phyloP scores from a whole-genome alignment of 2,797 vertebrate genomes.

The Micropoecilia bifurca region DNA sequence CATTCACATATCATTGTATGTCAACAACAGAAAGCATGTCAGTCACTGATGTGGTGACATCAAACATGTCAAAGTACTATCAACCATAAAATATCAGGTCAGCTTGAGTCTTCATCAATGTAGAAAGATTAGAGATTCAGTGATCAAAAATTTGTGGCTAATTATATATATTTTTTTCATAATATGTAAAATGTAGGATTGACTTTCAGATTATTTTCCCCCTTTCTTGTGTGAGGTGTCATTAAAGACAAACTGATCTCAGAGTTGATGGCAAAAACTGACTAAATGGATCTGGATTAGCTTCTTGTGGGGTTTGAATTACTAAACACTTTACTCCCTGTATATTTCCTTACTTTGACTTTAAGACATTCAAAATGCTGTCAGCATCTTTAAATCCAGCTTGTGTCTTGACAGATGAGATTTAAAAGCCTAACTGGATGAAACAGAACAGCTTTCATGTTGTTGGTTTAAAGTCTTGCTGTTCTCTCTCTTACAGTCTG shows the following conservation, averaged over 20 bases:
- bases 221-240: neutral
- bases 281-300: neutral
- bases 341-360: neutral
- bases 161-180: neutral
- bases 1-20: neutral
- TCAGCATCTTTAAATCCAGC: neutral
- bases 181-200: neutral
- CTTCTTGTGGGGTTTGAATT: neutral
- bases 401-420: neutral
- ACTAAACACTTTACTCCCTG: neutral
- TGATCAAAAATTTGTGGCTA: neutral
- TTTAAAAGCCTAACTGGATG: neutral
- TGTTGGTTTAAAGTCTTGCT: neutral
- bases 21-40: neutral
- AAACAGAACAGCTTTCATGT: neutral
- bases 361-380: neutral
- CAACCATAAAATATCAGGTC: neutral
- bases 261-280: neutral
- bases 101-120: neutral
- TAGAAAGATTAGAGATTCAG: neutral
- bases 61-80: neutral
- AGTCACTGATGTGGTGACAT: neutral
- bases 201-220: neutral
- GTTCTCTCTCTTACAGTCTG: neutral
- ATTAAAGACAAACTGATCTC: neutral